A percentile compares a stretch with the other conserved stretches of the same genome.
Conservation (phyloP, 2,113 vertebrate genomes). For the Zosterops borbonicus region DNA sequence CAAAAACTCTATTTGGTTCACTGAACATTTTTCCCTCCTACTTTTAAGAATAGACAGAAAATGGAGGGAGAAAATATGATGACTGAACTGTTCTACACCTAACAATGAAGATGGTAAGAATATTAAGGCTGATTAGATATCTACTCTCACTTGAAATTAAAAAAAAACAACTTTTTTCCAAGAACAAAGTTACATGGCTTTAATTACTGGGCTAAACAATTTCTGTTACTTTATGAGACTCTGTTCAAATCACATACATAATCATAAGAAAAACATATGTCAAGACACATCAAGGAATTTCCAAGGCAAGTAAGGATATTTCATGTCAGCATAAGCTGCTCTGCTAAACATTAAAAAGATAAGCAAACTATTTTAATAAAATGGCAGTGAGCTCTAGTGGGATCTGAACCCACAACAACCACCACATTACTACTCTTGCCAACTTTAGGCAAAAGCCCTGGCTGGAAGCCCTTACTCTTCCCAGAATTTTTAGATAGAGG, state of each 20-base stretch:
- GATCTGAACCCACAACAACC: neutral
- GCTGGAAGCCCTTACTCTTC: neutral
- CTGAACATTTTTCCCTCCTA: neutral
- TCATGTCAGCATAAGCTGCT: neutral
- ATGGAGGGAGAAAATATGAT: neutral
- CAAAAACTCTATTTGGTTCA: neutral
- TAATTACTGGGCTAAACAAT: neutral
- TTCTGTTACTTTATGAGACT: neutral
- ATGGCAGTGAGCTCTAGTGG: neutral
- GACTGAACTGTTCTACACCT: neutral
- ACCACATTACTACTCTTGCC: neutral
- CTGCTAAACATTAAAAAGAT: neutral
- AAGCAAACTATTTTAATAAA: neutral
- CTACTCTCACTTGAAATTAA: neutral
- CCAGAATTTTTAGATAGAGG: constrained; percentile 18
- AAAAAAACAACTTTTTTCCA: neutral
- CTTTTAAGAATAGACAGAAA: neutral
- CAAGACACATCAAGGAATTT: neutral
- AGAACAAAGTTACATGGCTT: neutral
- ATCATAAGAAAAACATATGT: neutral
- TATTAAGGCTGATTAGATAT: neutral
- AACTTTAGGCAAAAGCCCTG: constrained; percentile 6
- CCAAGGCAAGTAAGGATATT: neutral
- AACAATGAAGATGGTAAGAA: neutral
- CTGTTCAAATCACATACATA: neutral